Base-by-base conservation (phyloP, 2,888 invertebrate species). In the Mesochorus sp. region DNA sequence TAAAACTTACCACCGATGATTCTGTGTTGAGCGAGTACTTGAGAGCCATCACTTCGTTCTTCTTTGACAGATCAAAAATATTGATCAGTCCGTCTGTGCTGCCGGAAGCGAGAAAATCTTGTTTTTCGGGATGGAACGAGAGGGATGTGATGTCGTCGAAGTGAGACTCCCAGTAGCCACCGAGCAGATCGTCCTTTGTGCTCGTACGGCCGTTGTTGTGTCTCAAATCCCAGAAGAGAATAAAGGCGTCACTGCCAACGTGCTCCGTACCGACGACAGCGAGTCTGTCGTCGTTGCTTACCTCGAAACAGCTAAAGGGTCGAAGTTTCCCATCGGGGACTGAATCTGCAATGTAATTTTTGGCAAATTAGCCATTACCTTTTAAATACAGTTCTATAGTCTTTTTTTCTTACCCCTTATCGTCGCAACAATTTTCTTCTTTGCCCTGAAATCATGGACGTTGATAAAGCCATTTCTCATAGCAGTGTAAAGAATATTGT, bases 51-150 rank as follows among this genome's bases (percentile, higher is more conserved):
- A 97, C 96, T 91, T 98, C 98, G 0, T 91, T 92, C 0, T 92
- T 85, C 87, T 97, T 93, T 57, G 93, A 92, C 19, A 98, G 92
- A 89, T 98, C 95, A 90, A 95, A 98, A 1, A 97, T 88, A 91
- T 98, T 98, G 0, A 98, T 93, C 12, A 98, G 92, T 0, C 97
- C 97, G 90, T 98, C 98, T 0, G 94, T 93, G 0, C 97, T 95
- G 0, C 97, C 96, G 0, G 96, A 94, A 10, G 95, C 94, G 66
- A 98, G 86, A 4, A 92, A 90, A 88, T 96, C 94, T 1, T 93
- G 91, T 86, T 95, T 94, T 4, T 87, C 90, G 64, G 94, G 93
- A 92, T 97, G 95, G 90, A 97, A 97, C 19, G 87, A 82, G 42
- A 89, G 77, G 31, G 85, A 83, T 4, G 96, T 95, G 12, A 97